Percentiles rank a stretch among this genome's conserved stretches.
Conservation (phyloP, 2,113 vertebrate genomes). For the Phyllostomus hastatus region DNA sequence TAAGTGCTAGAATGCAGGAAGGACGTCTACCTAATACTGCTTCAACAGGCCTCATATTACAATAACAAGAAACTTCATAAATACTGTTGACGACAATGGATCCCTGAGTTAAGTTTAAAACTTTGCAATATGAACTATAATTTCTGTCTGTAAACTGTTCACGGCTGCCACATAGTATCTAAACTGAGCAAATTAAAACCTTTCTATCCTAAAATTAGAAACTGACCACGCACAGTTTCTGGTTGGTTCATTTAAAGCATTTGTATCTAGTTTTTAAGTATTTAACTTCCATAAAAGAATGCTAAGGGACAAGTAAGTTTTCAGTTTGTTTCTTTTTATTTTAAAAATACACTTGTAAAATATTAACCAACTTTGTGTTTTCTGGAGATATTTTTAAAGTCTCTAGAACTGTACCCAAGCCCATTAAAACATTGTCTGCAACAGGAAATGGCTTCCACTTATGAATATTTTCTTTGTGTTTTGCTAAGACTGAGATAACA, state of each 20-base stretch:
- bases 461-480: background rate
- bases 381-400: background rate
- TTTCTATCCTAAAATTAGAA: constrained; percentile 25
- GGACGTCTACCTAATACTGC: rapidly evolving
- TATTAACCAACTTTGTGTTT: background rate
- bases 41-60: background rate
- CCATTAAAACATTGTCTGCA: background rate
- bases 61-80: background rate
- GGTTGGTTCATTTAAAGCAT: background rate
- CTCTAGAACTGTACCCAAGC: background rate
- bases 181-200: background rate
- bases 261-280: background rate
- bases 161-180: background rate
- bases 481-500: background rate
- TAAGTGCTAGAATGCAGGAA: background rate
- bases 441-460: background rate
- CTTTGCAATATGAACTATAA: background rate
- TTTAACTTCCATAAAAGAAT: constrained; percentile 20
- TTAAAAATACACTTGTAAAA: constrained; percentile 9
- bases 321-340: background rate
- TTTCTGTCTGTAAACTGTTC: background rate
- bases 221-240: background rate
- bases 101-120: background rate
- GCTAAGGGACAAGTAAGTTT: background rate
- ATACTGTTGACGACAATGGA: background rate